These are phyloP conservation scores for Ceramica pisi DNA, from an alignment of 2,888 invertebrate species.

Conservation along the genomic window DNA sequence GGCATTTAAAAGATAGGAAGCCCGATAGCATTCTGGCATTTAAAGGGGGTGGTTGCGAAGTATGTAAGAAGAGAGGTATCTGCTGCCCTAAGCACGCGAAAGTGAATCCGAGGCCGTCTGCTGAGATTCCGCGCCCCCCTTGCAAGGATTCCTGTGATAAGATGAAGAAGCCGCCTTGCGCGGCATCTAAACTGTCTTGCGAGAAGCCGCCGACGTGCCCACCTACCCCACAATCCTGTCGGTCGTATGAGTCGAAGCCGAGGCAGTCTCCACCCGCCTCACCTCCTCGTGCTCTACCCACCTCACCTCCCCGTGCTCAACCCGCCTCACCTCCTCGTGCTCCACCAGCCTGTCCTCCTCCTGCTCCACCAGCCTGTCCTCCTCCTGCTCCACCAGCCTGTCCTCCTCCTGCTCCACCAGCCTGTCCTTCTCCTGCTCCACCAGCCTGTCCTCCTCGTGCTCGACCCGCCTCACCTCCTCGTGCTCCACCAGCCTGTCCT, in stretches of 20 bases:
- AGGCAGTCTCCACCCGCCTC: neutral
- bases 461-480: too few relatives aligned
- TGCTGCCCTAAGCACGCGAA: constrained; percentile 67
- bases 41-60: constrained; percentile 67
- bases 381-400: neutral
- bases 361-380: too few relatives aligned
- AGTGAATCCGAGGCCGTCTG: constrained; percentile 57
- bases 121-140: constrained; percentile 65
- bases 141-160: constrained; percentile 66
- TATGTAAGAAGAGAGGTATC: constrained; percentile 54
- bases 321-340: neutral
- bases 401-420: too few relatives aligned
- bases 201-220: constrained; percentile 23
- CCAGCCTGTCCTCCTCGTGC: too few relatives aligned
- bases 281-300: too few relatives aligned
- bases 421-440: too few relatives aligned
- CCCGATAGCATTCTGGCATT: constrained; percentile 72
- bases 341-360: too few relatives aligned
- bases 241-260: constrained; percentile 1
- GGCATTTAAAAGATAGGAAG: constrained; percentile 41
- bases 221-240: neutral
- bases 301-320: too few relatives aligned
- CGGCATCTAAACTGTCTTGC: constrained; percentile 33
- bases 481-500: too few relatives aligned
- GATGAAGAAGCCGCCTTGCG: constrained; percentile 64